Conservation (phyloP, 2,888 invertebrate species). For the Chrysolina americana region DNA sequence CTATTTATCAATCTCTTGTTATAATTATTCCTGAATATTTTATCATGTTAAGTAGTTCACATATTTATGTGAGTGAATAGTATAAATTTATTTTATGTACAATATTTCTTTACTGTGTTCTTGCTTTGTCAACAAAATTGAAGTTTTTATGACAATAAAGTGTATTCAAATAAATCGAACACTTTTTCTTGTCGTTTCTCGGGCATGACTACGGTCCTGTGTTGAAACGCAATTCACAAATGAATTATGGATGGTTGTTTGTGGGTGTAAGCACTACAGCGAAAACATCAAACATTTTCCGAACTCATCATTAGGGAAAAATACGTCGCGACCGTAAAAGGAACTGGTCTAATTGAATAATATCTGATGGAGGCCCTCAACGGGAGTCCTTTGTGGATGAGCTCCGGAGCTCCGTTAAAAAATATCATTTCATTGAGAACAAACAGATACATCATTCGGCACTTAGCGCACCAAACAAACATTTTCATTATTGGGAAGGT, state of each 20-base stretch:
- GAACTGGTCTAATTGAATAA: constrained; percentile 16
- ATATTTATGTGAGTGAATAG: no score
- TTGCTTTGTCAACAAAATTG: no score
- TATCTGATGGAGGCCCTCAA: constrained; percentile 1
- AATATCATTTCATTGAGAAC: constrained; percentile 42
- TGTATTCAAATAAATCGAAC: no score
- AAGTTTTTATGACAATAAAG: no score
- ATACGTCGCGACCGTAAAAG: neutral
- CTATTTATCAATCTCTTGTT: no score
- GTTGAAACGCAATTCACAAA: neutral
- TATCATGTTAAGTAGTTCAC: no score
- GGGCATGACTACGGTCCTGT: neutral
- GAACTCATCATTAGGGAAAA: constrained; percentile 6
- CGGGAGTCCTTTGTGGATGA: constrained; percentile 15
- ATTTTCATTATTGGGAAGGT: constrained; percentile 31
- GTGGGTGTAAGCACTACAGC: neutral
- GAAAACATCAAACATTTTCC: neutral
- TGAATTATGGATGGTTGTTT: neutral
- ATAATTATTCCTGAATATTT: no score
- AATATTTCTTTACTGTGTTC: no score
- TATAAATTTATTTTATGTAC: no score
- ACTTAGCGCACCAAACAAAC: constrained; percentile 52
- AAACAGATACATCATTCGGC: constrained; percentile 52
- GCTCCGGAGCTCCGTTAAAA: constrained; percentile 22
- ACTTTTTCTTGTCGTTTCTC: no score